These are phyloP conservation scores for Polylopha cassiicola DNA, from an alignment of 2,888 invertebrate genomes.

Conservation along the genomic window DNA sequence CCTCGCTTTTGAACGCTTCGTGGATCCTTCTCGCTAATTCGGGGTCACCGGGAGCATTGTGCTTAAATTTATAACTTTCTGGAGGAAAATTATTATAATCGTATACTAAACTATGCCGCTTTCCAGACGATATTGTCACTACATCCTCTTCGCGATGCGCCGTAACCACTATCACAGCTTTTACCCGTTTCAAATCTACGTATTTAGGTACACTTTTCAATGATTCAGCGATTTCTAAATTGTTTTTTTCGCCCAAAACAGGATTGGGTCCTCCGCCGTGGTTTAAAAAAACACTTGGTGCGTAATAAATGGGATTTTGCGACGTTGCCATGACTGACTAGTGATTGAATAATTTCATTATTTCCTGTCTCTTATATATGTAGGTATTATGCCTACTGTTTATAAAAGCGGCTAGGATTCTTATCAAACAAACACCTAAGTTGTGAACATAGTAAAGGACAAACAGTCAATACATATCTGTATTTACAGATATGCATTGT, in stretches of 20 bases:
- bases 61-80: constrained; percentile 40
- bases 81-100: constrained; percentile 46
- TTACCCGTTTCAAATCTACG: constrained; percentile 34
- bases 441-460: no score
- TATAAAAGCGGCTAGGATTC: no score
- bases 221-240: constrained; percentile 36
- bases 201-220: constrained; percentile 34
- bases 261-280: constrained; percentile 70
- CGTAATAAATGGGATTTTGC: constrained; percentile 26
- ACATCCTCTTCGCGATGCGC: constrained; percentile 44
- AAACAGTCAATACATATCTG: no score
- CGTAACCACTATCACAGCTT: constrained; percentile 41
- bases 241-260: constrained; percentile 48
- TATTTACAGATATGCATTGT: no score
- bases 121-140: constrained; percentile 39
- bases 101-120: constrained; percentile 35
- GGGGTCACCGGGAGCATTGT: constrained; percentile 37
- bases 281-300: constrained; percentile 66
- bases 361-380: constrained; percentile 1
- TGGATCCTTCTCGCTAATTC: constrained; percentile 37
- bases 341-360: neutral
- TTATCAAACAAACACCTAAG: no score
- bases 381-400: no score
- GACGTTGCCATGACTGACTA: neutral
- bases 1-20: constrained; percentile 35